phyloP scores from a whole-genome alignment of 2,888 invertebrate species.

The Eupithecia centaureata region DNA sequence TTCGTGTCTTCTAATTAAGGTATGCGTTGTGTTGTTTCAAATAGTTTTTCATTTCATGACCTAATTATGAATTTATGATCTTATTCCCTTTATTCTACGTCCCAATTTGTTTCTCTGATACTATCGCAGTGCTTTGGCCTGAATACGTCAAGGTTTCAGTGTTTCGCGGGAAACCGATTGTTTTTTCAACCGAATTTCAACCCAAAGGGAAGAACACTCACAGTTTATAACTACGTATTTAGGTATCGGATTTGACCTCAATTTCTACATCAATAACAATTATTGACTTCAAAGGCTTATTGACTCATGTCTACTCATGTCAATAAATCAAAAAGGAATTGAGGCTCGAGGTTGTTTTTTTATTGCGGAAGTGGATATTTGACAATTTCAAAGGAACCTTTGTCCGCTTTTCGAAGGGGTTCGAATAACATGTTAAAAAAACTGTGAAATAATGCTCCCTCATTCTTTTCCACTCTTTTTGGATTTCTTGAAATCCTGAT shows the following conservation, averaged over 20 bases:
- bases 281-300: neutral
- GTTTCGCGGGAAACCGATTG: conserved; percentile 25
- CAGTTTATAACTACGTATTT: neutral
- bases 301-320: no score
- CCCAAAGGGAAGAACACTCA: neutral
- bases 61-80: no score
- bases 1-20: no score
- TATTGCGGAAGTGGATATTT: neutral
- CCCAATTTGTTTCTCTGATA: conserved; percentile 10
- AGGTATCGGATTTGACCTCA: neutral
- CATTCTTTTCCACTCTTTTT: no score
- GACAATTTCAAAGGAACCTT: neutral
- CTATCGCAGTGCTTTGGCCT: conserved; percentile 21
- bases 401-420: no score
- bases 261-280: neutral
- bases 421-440: no score
- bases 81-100: no score
- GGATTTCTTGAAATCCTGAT: no score
- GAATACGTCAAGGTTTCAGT: conserved; percentile 32
- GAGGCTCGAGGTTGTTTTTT: neutral
- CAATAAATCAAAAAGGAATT: no score
- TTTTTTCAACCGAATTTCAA: conserved; percentile 19
- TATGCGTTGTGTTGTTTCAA: no score
- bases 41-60: no score
- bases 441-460: no score